Base-by-base conservation (phyloP, 92 coral and sea anemone genomes). In the Phenganax marumi region DNA sequence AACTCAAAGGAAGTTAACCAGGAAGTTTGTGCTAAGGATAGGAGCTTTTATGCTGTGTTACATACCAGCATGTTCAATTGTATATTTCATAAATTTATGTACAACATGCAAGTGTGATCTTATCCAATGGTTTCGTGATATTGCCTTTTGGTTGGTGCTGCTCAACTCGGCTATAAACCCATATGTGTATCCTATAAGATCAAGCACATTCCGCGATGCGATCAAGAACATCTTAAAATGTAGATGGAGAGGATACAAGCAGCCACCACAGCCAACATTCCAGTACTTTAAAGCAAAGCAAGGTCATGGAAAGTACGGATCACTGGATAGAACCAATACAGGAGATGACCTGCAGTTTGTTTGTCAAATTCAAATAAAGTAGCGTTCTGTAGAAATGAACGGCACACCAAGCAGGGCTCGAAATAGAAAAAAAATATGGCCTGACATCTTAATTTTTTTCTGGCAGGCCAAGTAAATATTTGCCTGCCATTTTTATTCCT, bases 111-210 rank as follows among this genome's bases (percentile, higher is more conserved):
- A 86, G 75, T 91, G 95, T 57, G 85, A 52, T 18, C 60, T 91
- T 18, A 60, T 91, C 12, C 95, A 89, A 80, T 88, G 91, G 86
- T 84, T 88, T n/a, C 86, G 95, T 60, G 95, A 91, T 56, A 72
- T 84, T 17, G 85, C 83, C 17, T 80, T 91, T 50, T 69, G 90
- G 75, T 81, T 91, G 66, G 85, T 91, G 24, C 84, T 90, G 85
- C 89, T 91, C 13, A 91, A 89, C 65, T 91, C 95, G 1, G 89
- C 87, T 18, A 86, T 91, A 51, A 87, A 91, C 51, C 95, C 95
- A 6, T 85, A 85, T 10, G 84, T 91, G 0, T 91, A 91, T 48
- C 92, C 90, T 0, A 49, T 61, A 7, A 50, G 83, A 23, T 78
- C 83, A 12, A 78, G 83, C 50, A 23, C 69, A 8, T 78, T 78